A percentile compares a stretch with the other conserved stretches of the same genome.
Evolutionary conservation across 2,797 vertebrate genomes (phyloP).

Genomic region (Monodelphis domestica): DNA sequence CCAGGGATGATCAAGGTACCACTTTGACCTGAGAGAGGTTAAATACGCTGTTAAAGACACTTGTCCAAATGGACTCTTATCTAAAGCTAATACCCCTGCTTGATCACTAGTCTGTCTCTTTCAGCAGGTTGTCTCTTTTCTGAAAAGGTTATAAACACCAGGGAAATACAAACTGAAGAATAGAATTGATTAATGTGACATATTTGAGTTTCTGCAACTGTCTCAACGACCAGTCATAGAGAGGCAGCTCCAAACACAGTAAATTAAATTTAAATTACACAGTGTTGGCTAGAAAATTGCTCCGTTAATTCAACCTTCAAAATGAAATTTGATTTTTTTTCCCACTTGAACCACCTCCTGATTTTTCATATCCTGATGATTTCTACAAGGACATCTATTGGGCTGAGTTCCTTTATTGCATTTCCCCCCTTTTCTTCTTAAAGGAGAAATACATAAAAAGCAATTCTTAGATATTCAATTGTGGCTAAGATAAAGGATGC

Average conservation of each 20-base stretch:
- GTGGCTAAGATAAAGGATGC: background rate
- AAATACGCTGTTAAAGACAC: conserved; percentile 59
- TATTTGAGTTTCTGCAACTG: conserved; percentile 85
- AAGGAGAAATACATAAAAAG: conserved; percentile 36
- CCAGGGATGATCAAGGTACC: conserved; percentile 43
- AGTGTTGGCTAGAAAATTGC: conserved; percentile 83
- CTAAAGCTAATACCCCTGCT: conserved; percentile 61
- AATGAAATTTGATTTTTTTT: conserved; percentile 75
- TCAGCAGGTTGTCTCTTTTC: conserved; percentile 66
- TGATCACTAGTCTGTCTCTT: conserved; percentile 65
- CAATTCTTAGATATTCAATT: conserved; percentile 19
- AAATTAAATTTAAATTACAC: conserved; percentile 92
- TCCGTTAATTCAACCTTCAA: conserved; percentile 70
- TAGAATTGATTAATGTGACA: conserved; percentile 90
- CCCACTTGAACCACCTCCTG: conserved; percentile 60
- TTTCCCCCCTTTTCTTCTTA: conserved; percentile 36
- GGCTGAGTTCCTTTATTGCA: conserved; percentile 63
- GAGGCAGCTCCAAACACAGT: conserved; percentile 85
- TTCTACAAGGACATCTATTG: conserved; percentile 71
- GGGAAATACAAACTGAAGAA: conserved; percentile 88
- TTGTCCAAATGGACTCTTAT: conserved; percentile 67
- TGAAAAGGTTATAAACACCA: conserved; percentile 78
- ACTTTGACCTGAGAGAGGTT: conserved; percentile 67
- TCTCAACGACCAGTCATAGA: conserved; percentile 83
- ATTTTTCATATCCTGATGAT: conserved; percentile 71